Evolutionary conservation across 2,888 invertebrate genomes (phyloP).

Genomic region (Hydraecia micacea): DNA sequence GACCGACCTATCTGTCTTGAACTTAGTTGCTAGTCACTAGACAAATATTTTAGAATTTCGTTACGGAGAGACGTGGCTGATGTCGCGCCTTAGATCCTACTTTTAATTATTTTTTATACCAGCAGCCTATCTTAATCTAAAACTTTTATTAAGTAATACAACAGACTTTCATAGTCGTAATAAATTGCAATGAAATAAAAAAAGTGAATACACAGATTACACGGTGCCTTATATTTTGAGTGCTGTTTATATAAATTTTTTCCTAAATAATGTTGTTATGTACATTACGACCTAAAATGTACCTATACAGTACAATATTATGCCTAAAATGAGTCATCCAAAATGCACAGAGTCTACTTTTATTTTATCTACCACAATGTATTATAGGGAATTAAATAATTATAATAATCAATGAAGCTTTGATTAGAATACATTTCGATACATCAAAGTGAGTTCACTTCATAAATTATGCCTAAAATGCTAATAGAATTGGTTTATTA

Average conservation of each 20-base stretch:
- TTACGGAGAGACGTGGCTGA: constrained; percentile 82
- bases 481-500: constrained; percentile 22
- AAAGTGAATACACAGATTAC: constrained; percentile 72
- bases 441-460: constrained; percentile 43
- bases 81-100: constrained; percentile 74
- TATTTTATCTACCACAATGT: constrained; percentile 28
- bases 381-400: constrained; percentile 29
- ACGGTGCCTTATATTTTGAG: constrained; percentile 68
- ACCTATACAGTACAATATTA: constrained; percentile 66
- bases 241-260: constrained; percentile 60
- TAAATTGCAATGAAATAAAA: constrained; percentile 70
- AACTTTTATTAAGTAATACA: constrained; percentile 33
- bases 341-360: constrained; percentile 65
- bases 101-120: constrained; percentile 74
- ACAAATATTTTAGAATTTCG: constrained; percentile 88
- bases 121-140: constrained; percentile 68
- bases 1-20: constrained; percentile 70
- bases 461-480: constrained; percentile 28
- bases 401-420: constrained; percentile 43
- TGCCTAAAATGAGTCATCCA: constrained; percentile 58
- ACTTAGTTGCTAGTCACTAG: constrained; percentile 82
- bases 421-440: constrained; percentile 39
- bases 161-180: constrained; percentile 46
- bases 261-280: constrained; percentile 62
- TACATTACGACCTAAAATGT: constrained; percentile 60